Evolutionary conservation across 2,113 vertebrate species (phyloP), one percentile per base, ranked within the genome.

Genomic region (Terrapene triunguis): DNA sequence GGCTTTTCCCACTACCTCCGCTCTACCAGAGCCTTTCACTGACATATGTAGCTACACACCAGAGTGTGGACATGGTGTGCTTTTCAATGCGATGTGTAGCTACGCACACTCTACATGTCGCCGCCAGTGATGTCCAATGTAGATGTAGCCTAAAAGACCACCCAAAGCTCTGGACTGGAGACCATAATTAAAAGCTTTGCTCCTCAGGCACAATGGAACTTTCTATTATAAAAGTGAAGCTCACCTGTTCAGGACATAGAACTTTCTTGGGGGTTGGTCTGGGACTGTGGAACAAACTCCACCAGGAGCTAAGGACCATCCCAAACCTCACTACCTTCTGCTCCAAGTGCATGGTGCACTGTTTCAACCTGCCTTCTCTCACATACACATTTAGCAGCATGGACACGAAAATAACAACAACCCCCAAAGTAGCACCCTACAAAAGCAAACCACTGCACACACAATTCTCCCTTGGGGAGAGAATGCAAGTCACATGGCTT

Each of bases 321-420:
- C 42, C 12, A 65, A 50, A 47, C 44, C 29, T 22, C 53, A 57
- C 5, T 4, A 78, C 53, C 11, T 51, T 54, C 53, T 54, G 53
- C 21, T 54, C 53, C 53, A 74, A 74, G 69, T 42, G 19, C n/a
- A n/a, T 16, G 35, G 35, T 8, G 35, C 62, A n/a, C 35, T 10
- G 22, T 21, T 22, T 42, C n/a, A 2, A 5, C 76, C 82, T 92
- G 89, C 5, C 7, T 90, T 83, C 57, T 93, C 5, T 22, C 16
- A 21, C 29, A 88, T 35, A 51, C 82, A 55, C 59, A n/a, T 29
- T 4, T 81, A 44, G 57, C 59, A 88, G 1, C 3, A 72, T 25
- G 11, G 19, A 91, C 82, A 78, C 95, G 53, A 13, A 85, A 85
- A 94, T 38, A 19, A n/a, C 86, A 90, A 65, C 1, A 82, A 65